These are phyloP conservation scores for Sebastes matsubarae DNA, from an alignment of 2,797 vertebrate species.

Conservation along the genomic window DNA sequence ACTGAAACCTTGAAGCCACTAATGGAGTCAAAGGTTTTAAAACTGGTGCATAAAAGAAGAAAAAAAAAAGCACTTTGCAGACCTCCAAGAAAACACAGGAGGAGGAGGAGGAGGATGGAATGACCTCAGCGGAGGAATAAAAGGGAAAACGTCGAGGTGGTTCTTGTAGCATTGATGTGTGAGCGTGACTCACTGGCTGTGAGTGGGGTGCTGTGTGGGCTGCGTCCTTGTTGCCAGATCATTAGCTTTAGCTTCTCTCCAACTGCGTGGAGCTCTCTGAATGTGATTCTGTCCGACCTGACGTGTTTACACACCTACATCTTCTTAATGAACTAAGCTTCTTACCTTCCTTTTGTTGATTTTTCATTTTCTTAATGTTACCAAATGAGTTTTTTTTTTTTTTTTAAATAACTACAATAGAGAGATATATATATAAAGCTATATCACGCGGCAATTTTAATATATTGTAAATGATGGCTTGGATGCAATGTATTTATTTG, in stretches of 20 bases:
- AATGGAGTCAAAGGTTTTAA: constrained; percentile 47
- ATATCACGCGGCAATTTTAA: constrained; percentile 86
- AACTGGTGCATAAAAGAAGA: constrained; percentile 40
- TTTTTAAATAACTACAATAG: constrained; percentile 72
- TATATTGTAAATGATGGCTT: constrained; percentile 89
- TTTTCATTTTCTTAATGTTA: constrained; percentile 77
- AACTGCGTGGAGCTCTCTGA: constrained; percentile 77
- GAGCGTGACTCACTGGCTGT: constrained; percentile 64
- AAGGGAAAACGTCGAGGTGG: constrained; percentile 45
- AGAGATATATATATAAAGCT: constrained; percentile 72
- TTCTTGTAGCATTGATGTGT: constrained; percentile 58
- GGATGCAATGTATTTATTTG: constrained; percentile 89
- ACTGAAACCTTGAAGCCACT: constrained; percentile 45
- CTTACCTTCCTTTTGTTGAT: constrained; percentile 74
- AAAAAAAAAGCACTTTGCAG: constrained; percentile 69
- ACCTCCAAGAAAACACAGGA: constrained; percentile 33
- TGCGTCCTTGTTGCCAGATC: constrained; percentile 70
- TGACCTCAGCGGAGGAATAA: constrained; percentile 50
- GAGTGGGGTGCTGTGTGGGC: constrained; percentile 58
- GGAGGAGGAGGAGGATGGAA: constrained; percentile 37
- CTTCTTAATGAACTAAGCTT: constrained; percentile 81
- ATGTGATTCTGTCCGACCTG: constrained; percentile 80
- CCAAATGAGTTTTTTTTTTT: constrained; percentile 77
- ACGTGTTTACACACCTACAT: constrained; percentile 82
- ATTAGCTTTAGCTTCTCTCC: constrained; percentile 78